A percentile compares a stretch with the other conserved stretches of the same genome.
Conservation (phyloP, 2,797 vertebrate species). For the Cetoscarus ocellatus region DNA sequence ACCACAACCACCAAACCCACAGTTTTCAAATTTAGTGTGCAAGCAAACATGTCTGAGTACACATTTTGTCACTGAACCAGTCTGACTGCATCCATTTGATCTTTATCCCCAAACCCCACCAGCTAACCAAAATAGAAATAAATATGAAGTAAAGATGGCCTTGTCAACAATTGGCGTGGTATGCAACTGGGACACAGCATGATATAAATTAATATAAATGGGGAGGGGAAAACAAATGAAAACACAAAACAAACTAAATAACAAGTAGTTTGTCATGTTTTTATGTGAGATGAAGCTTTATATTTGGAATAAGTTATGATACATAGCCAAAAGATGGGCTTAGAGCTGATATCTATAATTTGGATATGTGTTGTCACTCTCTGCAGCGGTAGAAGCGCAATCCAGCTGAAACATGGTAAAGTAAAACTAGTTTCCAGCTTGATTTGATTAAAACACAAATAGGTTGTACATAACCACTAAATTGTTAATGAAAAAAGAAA, state of each 20-base stretch:
- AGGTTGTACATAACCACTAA: too few relatives aligned
- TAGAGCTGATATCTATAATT: conserved; percentile 61
- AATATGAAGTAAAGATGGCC: neutral
- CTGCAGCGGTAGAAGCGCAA: neutral
- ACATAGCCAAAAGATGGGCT: conserved; percentile 44
- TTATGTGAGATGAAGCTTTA: conserved; percentile 29
- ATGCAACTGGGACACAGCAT: conserved; percentile 70
- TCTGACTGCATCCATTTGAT: neutral
- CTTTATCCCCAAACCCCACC: neutral
- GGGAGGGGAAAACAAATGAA: conserved; percentile 50
- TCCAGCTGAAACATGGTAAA: neutral
- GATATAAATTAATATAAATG: conserved; percentile 80
- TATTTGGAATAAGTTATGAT: conserved; percentile 3
- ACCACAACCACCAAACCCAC: neutral
- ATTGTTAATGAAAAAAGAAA: too few relatives aligned
- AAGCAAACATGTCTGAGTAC: conserved; percentile 16
- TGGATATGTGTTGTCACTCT: neutral
- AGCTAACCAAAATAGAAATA: neutral
- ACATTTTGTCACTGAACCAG: conserved; percentile 7
- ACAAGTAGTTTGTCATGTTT: conserved; percentile 23
- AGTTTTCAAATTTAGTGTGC: neutral
- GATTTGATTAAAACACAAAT: too few relatives aligned
- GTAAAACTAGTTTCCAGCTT: too few relatives aligned
- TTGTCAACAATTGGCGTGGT: neutral
- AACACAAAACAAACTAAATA: conserved; percentile 41